A percentile compares a stretch with the other conserved stretches of the same genome.
Conservation (phyloP, 2,888 invertebrate genomes). For the Octonoba sinensis region DNA sequence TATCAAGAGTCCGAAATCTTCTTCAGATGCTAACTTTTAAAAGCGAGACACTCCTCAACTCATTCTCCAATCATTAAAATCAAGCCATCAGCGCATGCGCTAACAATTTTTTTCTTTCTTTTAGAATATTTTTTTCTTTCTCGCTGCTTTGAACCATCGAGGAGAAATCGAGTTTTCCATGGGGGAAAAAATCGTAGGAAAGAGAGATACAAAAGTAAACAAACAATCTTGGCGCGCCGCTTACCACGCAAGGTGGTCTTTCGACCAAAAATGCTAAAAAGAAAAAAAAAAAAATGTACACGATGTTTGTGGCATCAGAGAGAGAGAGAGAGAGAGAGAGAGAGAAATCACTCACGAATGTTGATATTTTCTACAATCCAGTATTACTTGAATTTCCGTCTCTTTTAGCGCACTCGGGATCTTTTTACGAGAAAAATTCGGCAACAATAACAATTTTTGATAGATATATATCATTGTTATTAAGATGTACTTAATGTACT, state of each 20-base stretch:
- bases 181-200: background rate
- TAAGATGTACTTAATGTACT: too few species aligned
- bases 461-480: too few species aligned
- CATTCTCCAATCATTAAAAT: slow-evolving; percentile 18
- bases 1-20: background rate
- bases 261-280: background rate
- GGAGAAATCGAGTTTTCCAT: background rate
- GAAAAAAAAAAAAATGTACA: too few species aligned
- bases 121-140: slow-evolving; percentile 2
- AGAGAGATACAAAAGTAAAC: slow-evolving; percentile 16
- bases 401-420: too few species aligned
- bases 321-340: too few species aligned
- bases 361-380: too few species aligned
- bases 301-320: too few species aligned
- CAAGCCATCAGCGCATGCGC: slow-evolving; percentile 26
- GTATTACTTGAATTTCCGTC: too few species aligned
- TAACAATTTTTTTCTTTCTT: background rate
- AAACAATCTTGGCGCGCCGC: slow-evolving; percentile 28
- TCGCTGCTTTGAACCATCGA: background rate
- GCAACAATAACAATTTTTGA: too few species aligned
- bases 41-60: slow-evolving; percentile 13
- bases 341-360: too few species aligned
- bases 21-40: slow-evolving; percentile 26
- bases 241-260: slow-evolving; percentile 17
- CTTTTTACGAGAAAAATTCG: too few species aligned